These are phyloP conservation scores for Coregonus clupeaformis DNA, from an alignment of 2,113 vertebrate species.

Conservation along the genomic window DNA sequence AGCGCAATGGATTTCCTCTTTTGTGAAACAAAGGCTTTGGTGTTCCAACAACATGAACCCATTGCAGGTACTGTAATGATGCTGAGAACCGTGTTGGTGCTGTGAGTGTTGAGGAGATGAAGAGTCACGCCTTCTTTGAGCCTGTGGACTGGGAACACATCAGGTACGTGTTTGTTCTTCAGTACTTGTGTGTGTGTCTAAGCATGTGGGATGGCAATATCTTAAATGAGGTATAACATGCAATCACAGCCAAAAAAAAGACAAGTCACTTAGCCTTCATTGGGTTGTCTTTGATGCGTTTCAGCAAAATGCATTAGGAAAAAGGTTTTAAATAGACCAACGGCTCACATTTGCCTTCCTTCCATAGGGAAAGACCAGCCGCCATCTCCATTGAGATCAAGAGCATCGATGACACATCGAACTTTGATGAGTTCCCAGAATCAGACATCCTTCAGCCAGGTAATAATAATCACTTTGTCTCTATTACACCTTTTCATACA, in stretches of 20 bases:
- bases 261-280: neutral
- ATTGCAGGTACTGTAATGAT: constrained; percentile 87
- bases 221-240: too few relatives aligned
- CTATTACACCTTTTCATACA: too few relatives aligned
- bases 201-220: neutral
- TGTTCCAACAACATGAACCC: neutral
- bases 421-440: constrained; percentile 96
- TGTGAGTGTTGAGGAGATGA: constrained; percentile 92
- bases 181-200: neutral
- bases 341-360: neutral
- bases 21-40: neutral
- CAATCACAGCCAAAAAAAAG: neutral
- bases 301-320: neutral
- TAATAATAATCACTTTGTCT: constrained; percentile 42
- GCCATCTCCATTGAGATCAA: constrained; percentile 96
- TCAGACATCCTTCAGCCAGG: constrained; percentile 97
- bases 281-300: neutral
- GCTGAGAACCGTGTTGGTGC: constrained; percentile 93
- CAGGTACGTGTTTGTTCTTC: constrained; percentile 75
- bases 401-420: constrained; percentile 96
- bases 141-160: constrained; percentile 97
- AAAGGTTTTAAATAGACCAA: too few relatives aligned
- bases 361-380: constrained; percentile 87
- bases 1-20: neutral
- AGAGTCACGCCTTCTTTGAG: constrained; percentile 92